Evolutionary conservation across 30 jellyfish, hydroid and myxozoan genomes (phyloP), one percentile per base, ranked within the genome.

Genomic region (Pseudorhiza aurosa): DNA sequence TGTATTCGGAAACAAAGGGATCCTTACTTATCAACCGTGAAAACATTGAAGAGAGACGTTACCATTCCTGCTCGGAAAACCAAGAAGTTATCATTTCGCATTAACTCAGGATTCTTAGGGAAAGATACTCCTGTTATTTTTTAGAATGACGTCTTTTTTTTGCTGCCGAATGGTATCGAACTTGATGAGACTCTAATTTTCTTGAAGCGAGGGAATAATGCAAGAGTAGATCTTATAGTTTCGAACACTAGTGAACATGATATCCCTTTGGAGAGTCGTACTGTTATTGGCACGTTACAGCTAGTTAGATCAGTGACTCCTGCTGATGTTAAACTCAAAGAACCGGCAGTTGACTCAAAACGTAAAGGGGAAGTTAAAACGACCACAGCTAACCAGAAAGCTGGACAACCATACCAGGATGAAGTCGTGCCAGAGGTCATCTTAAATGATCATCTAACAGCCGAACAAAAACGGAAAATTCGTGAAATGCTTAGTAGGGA

Each of bases 11-110:
- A 4, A 26, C 43, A 40, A 65, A 32, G 18, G 22, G 63, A 65
- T 35, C 80, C 80, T 65, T 65, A 65, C n/a, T n/a, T n/a, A n/a
- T n/a, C n/a, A n/a, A n/a, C 58, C 15, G 77, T 29, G 58, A 63
- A 27, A n/a, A 33, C 58, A n/a, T 29, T 6, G 2, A 63, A 63
- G 25, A 63, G 58, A 36, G 45, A 63, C 31, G 77, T 63, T 31
- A 63, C 24, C 35, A 63, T 63, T 31, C 77, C 77, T 63, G 77
- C 77, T n/a, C 57, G 77, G 19, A 4, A 63, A 57, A 36, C 29
- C 27, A 63, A 63, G 57, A 31, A 63, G 24, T 15, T 63, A 8
- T 8, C 58, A 5, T 63, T 57, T 36, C 59, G 77, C 9, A 63
- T 63, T 25, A 63, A 63, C 45, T 14, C 77, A 31, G 77, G 58